Base-by-base conservation (phyloP, 1,140 invertebrate species). In the Aphis craccivora region DNA sequence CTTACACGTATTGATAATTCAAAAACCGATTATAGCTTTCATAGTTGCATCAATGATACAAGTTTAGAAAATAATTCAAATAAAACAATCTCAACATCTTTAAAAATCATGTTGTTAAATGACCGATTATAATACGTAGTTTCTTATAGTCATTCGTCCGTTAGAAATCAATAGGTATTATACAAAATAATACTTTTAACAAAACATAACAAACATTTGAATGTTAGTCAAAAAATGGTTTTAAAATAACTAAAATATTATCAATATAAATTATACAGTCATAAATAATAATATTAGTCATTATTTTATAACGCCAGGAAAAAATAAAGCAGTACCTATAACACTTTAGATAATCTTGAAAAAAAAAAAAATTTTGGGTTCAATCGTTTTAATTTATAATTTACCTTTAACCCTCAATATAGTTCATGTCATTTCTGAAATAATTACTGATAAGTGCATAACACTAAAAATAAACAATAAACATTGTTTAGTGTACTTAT, bases 21-120 rank as follows among this genome's bases (percentile, higher is more conserved):
- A 30, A 40, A 92, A 86, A 84, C 35, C 35, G 81, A 93, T 93
- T 37, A 40, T 86, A n/a, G 48, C 91, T 86, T 84, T 92, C 91
- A 83, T 92, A 30, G 48, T 86, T 84, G 55, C 81, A 83, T 92
- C 30, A 83, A 92, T 86, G 48, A 55, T 86, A 40, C n/a, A 53
- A 35, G 37, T 67, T 45, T 90, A 60, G 89, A 67, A 90, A 90
- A 67, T 60, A 90, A 67, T n/a, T 67, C n/a, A 25, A 40, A 40
- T 1, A 40, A 40, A 40, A 90, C 89, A 90, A 43, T 90, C 48
- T 14, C 8, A 40, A 90, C 35, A 90, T 43, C n/a, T 40, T 35
- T 90, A 30, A 90, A 67, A 55, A 55, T 90, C 89, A 90, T 48
- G 53, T 60, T 60, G 37, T 90, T 60, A 60, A 60, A 90, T 90